Evolutionary conservation across 2,797 vertebrate genomes (phyloP).

Genomic region (Todus mexicanus): DNA sequence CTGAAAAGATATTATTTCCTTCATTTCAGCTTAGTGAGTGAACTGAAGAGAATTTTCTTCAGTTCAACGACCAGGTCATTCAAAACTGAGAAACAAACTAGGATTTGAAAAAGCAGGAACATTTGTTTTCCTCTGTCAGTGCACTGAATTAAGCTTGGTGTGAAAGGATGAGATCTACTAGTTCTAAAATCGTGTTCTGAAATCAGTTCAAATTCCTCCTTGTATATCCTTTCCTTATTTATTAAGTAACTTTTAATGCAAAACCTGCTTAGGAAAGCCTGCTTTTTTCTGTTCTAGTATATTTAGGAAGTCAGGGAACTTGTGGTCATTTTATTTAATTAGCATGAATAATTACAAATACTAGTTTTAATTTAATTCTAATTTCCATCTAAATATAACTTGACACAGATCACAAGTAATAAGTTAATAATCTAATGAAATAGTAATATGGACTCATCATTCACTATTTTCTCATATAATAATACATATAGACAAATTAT

Average conservation of each 20-base stretch:
- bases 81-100: constrained; percentile 30
- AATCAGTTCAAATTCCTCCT: not conserved
- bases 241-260: not conserved
- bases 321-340: constrained; percentile 55
- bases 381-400: constrained; percentile 52
- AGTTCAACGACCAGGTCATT: not conserved
- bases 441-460: constrained; percentile 24
- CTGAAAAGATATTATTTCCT: not conserved
- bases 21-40: not conserved
- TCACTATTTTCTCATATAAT: constrained; percentile 34
- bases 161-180: not conserved
- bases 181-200: not conserved
- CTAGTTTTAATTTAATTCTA: constrained; percentile 48
- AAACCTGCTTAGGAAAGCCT: not conserved
- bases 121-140: constrained; percentile 23
- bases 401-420: constrained; percentile 55
- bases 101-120: constrained; percentile 17
- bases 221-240: not conserved
- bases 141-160: not conserved
- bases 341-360: constrained; percentile 56
- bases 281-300: not conserved
- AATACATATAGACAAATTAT: constrained; percentile 52
- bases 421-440: constrained; percentile 55
- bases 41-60: constrained; percentile 9
- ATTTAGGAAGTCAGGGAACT: constrained; percentile 7